Percentiles rank a stretch among this genome's conserved stretches.
Evolutionary conservation across 2,797 vertebrate species (phyloP).

Genomic region (Cossypha polioptera): DNA sequence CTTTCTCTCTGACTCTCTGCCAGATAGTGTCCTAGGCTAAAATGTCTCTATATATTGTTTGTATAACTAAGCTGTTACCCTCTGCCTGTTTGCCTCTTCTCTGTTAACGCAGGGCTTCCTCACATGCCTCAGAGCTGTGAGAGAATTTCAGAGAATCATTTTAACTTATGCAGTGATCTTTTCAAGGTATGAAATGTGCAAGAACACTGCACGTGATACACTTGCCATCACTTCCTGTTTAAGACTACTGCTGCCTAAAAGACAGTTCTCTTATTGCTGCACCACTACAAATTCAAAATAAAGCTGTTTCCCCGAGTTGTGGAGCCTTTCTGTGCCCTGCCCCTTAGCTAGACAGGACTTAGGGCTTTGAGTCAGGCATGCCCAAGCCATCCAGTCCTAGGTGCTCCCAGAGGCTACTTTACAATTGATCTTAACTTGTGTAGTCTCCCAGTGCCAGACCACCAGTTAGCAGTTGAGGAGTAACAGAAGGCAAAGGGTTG

Average conservation of each 20-base stretch:
- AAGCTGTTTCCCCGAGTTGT: rapidly evolving
- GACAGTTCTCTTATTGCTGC: background rate
- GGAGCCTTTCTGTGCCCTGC: background rate
- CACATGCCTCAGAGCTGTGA: background rate
- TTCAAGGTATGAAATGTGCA: background rate
- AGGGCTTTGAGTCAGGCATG: background rate
- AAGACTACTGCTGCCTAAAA: background rate
- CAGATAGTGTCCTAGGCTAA: background rate
- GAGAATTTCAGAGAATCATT: background rate
- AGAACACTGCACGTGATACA: background rate
- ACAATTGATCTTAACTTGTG: background rate
- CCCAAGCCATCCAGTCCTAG: background rate
- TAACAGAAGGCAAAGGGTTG: background rate
- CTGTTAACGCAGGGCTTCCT: background rate
- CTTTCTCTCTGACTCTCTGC: background rate
- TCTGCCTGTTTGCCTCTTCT: background rate
- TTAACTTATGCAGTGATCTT: background rate
- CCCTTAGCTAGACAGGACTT: background rate
- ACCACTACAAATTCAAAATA: background rate
- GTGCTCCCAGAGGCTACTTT: background rate
- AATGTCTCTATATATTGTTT: background rate
- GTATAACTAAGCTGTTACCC: background rate
- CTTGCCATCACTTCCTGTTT: background rate
- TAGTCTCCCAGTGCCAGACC: background rate
- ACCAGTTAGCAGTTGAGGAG: background rate